These are phyloP conservation scores for Epistrophe grossulariae DNA, from an alignment of 2,888 invertebrate genomes.

Conservation along the genomic window DNA sequence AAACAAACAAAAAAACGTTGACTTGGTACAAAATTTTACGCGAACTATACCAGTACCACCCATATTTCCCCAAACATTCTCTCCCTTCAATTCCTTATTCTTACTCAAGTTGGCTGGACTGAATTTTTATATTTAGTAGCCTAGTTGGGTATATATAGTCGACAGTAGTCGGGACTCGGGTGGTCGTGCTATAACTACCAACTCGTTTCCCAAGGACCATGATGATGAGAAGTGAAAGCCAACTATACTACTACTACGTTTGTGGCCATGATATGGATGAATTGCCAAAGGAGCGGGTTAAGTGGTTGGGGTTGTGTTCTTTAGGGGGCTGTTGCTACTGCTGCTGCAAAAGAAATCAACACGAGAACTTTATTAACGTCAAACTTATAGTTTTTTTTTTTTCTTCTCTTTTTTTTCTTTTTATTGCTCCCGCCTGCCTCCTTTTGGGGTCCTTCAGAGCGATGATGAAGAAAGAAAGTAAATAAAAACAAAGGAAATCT, in stretches of 20 bases:
- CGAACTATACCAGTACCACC: background rate
- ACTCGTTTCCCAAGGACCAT: constrained; percentile 44
- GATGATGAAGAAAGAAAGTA: constrained; percentile 55
- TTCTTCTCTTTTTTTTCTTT: constrained; percentile 6
- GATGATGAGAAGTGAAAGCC: constrained; percentile 63
- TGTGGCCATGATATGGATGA: constrained; percentile 76
- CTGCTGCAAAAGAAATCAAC: constrained; percentile 66
- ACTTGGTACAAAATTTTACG: constrained; percentile 66
- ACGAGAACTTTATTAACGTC: constrained; percentile 76
- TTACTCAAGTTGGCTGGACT: constrained; percentile 46
- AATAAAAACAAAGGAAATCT: constrained; percentile 74
- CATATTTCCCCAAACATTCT: background rate
- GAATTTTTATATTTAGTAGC: constrained; percentile 71
- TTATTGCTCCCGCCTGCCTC: constrained; percentile 30
- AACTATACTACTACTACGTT: constrained; percentile 64
- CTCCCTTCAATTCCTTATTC: background rate
- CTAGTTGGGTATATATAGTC: background rate
- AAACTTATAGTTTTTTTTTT: constrained; percentile 60
- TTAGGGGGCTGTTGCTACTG: constrained; percentile 16
- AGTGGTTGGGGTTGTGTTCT: constrained; percentile 60
- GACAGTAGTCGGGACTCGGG: background rate
- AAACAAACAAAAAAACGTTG: too few relatives aligned
- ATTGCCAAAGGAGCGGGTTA: constrained; percentile 74
- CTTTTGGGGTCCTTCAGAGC: constrained; percentile 32
- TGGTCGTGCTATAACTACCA: constrained; percentile 16